Percentiles rank a stretch among this genome's conserved stretches.
Conservation (phyloP, 1,140 invertebrate species). For the Drosophila suzukii region DNA sequence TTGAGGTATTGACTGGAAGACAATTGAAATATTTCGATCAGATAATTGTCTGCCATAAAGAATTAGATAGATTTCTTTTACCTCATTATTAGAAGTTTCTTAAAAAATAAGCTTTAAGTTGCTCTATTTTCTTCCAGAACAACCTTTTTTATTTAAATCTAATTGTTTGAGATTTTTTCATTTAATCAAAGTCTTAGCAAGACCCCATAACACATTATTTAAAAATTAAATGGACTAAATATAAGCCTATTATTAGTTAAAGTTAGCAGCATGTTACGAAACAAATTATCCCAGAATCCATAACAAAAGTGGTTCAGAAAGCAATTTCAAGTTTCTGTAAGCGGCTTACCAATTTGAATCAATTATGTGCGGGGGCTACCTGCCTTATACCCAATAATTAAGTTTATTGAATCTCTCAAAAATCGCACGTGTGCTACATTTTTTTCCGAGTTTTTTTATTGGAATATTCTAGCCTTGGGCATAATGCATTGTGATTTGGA, state of each 20-base stretch:
- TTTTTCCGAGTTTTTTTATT: background rate
- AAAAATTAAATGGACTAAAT: background rate
- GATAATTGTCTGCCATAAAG: background rate
- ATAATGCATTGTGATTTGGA: constrained; percentile 20
- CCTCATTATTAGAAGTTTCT: no score
- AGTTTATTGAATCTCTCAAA: constrained; percentile 17
- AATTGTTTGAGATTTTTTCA: no score
- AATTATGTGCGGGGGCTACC: constrained; percentile 8
- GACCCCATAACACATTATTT: no score
- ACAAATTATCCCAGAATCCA: background rate
- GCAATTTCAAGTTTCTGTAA: constrained; percentile 9
- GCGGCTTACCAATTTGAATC: constrained; percentile 8
- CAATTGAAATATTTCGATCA: background rate
- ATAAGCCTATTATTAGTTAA: background rate
- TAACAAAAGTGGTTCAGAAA: background rate
- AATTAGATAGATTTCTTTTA: no score
- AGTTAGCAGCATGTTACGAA: background rate
- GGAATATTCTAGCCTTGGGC: background rate
- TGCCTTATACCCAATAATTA: constrained; percentile 18
- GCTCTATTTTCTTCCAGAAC: no score
- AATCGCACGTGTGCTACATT: background rate
- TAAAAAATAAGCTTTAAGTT: no score
- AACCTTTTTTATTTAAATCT: no score
- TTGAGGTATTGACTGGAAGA: background rate
- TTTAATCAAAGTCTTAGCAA: no score